Evolutionary conservation across 2,113 vertebrate species (phyloP).

Genomic region (Colinus virginianus): DNA sequence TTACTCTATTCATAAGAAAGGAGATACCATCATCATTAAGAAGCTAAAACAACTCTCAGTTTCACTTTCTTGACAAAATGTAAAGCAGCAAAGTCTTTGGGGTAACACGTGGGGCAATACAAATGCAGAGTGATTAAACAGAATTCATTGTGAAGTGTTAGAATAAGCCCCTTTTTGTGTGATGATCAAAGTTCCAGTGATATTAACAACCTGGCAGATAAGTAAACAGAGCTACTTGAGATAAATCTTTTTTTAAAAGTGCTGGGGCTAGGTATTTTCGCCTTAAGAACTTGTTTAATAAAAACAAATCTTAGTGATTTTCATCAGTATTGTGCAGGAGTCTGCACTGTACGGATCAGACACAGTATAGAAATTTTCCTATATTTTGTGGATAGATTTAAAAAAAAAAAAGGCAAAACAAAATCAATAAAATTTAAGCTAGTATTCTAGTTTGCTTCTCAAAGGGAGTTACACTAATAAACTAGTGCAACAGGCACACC

Average conservation of each 20-base stretch:
- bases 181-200: not conserved
- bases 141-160: not conserved
- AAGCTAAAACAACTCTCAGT: not conserved
- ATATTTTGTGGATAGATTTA: not conserved
- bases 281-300: not conserved
- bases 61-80: not conserved
- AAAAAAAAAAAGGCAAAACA: not conserved
- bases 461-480: not conserved
- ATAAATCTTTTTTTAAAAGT: not conserved
- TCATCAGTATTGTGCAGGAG: not conserved
- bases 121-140: not conserved
- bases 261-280: not conserved
- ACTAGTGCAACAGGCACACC: not conserved
- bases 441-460: not conserved
- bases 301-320: not conserved
- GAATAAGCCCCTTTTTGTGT: not conserved
- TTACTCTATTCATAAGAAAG: not conserved
- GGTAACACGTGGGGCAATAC: not conserved
- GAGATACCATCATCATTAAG: not conserved
- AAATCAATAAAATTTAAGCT: not conserved
- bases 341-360: not conserved
- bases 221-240: not conserved
- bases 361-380: not conserved
- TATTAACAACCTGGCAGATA: slow-evolving; percentile 2
- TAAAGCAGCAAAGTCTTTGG: not conserved